These are phyloP conservation scores for Pseudachorutes palmiensis DNA, from an alignment of 1,140 invertebrate genomes.

Conservation along the genomic window DNA sequence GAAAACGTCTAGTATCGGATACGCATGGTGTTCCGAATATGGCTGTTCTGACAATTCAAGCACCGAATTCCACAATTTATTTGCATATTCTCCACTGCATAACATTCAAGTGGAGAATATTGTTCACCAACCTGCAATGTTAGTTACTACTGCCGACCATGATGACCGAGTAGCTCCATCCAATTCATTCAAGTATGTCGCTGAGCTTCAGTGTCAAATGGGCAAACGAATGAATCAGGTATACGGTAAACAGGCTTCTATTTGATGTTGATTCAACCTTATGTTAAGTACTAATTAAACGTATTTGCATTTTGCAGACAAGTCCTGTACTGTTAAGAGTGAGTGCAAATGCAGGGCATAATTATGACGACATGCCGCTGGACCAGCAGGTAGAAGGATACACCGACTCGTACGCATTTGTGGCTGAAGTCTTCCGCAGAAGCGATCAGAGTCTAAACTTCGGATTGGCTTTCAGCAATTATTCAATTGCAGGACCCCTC, in stretches of 20 bases:
- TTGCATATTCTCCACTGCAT: conserved; percentile 91
- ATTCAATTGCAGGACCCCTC: no score
- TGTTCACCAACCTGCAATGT: conserved; percentile 75
- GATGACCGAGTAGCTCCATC: conserved; percentile 94
- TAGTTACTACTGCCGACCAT: conserved; percentile 86
- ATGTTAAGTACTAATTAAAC: neutral
- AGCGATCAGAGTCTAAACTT: no score
- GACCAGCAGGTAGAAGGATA: neutral
- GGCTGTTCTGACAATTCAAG: conserved; percentile 78
- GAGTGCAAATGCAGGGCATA: neutral
- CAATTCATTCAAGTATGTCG: conserved; percentile 91
- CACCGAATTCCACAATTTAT: conserved; percentile 80
- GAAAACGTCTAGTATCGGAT: conserved; percentile 96
- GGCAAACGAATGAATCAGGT: conserved; percentile 53
- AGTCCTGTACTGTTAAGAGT: conserved; percentile 21
- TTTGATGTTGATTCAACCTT: neutral
- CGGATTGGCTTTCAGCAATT: no score
- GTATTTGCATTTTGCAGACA: conserved; percentile 22
- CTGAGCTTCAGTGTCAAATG: conserved; percentile 73
- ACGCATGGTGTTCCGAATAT: conserved; percentile 90
- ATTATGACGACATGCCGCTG: neutral
- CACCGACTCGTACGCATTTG: neutral
- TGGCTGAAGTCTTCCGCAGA: neutral
- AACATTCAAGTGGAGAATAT: conserved; percentile 58
- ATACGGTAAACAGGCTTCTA: no score